A percentile compares a stretch with the other conserved stretches of the same genome.
Evolutionary conservation across 2,797 vertebrate genomes (phyloP).

Genomic region (Choloepus didactylus): DNA sequence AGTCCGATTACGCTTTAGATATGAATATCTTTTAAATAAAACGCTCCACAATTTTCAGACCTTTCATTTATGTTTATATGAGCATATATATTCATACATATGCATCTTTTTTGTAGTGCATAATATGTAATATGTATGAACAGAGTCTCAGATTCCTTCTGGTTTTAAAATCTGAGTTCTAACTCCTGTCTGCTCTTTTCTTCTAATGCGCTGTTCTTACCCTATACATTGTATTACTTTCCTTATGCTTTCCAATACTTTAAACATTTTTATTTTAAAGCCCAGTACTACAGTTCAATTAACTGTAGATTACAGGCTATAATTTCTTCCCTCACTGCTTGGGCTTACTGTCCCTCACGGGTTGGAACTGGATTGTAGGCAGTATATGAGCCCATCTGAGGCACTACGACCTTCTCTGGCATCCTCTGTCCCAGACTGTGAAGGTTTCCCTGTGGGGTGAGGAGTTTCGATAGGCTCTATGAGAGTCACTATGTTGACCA

Average conservation of each 20-base stretch:
- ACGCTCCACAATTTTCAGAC: neutral
- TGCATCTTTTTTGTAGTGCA: neutral
- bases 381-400: neutral
- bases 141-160: neutral
- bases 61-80: neutral
- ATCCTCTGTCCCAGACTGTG: neutral
- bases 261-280: neutral
- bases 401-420: neutral
- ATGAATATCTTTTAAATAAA: neutral
- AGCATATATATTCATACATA: neutral
- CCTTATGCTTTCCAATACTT: neutral
- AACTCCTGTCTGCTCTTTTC: neutral
- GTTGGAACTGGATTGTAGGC: neutral
- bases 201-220: neutral
- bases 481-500: neutral
- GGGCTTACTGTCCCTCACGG: neutral
- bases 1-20: neutral
- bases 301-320: neutral
- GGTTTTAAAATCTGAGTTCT: constrained; percentile 31
- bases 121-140: neutral
- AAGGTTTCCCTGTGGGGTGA: neutral
- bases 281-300: neutral
- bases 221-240: neutral
- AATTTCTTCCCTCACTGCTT: neutral
- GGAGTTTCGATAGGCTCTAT: neutral